phyloP scores from a whole-genome alignment of 2,888 invertebrate genomes.

The Drepana falcataria region DNA sequence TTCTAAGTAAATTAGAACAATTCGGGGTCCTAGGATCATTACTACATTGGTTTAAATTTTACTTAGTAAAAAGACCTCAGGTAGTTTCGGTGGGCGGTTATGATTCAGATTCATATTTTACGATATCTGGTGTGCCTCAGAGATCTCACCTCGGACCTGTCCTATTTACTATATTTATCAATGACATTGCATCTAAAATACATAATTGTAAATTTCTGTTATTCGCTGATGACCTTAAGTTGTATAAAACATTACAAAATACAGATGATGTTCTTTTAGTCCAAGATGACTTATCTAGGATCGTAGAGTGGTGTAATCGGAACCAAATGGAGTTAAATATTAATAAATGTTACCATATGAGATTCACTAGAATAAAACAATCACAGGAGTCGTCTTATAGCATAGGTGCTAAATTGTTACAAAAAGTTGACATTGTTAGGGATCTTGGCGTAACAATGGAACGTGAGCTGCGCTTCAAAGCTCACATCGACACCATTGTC shows the following conservation, averaged over 20 bases:
- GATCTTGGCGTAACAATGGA: constrained; percentile 11
- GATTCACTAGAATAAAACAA: not conserved
- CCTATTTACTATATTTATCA: not conserved
- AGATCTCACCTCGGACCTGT: not conserved
- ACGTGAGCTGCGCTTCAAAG: constrained; percentile 4
- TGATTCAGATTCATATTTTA: not conserved
- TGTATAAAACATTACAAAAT: not conserved
- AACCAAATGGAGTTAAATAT: not conserved
- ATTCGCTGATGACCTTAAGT: not conserved
- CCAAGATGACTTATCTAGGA: not conserved
- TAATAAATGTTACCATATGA: not conserved
- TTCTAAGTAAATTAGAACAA: not conserved
- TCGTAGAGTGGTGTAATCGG: not conserved
- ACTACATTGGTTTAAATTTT: not conserved
- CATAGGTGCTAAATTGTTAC: not conserved
- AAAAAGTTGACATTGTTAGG: constrained; percentile 4
- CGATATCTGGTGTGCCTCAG: not conserved
- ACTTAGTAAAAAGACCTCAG: not conserved
- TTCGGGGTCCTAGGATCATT: not conserved
- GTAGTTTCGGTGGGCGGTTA: not conserved
- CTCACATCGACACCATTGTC: constrained; percentile 7
- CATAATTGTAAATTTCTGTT: too few relatives aligned
- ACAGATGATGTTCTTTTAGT: not conserved
- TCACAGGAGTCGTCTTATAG: not conserved
- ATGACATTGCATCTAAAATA: not conserved